phyloP scores from a whole-genome alignment of 2,888 invertebrate genomes.

The Tupiocoris notatus region DNA sequence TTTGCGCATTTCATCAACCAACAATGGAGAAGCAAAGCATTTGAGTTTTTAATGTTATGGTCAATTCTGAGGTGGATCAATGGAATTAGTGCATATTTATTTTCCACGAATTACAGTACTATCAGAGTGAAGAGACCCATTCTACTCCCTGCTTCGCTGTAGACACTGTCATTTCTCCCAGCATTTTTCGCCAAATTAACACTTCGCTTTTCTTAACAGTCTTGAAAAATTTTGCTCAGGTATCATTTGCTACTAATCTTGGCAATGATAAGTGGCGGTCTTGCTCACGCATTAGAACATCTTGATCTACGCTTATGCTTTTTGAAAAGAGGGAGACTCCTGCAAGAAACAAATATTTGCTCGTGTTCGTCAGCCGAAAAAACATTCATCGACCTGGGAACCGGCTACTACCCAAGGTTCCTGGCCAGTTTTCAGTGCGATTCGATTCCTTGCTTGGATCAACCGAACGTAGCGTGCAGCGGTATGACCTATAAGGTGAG shows the following conservation, averaged over 20 bases:
- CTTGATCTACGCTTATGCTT: not conserved
- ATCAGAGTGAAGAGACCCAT: too few species aligned
- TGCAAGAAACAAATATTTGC: not conserved
- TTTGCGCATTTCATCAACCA: too few species aligned
- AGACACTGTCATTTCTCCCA: too few species aligned
- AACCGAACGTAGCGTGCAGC: constrained; percentile 52
- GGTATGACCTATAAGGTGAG: constrained; percentile 50
- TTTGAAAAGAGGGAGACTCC: constrained; percentile 1
- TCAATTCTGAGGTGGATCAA: too few species aligned
- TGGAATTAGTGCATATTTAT: too few species aligned
- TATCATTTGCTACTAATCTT: not conserved
- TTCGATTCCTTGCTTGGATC: constrained; percentile 51
- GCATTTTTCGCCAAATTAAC: too few species aligned
- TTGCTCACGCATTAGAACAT: not conserved
- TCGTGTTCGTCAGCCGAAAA: constrained; percentile 8
- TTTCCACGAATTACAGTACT: too few species aligned
- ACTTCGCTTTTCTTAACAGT: too few species aligned
- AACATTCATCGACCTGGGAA: constrained; percentile 48
- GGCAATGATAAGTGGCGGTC: not conserved
- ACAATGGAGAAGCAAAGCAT: too few species aligned
- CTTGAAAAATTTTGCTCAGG: too few species aligned
- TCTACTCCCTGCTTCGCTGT: too few species aligned
- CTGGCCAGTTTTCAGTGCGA: constrained; percentile 53
- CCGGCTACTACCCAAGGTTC: constrained; percentile 50
- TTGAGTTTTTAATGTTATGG: too few species aligned